These are phyloP conservation scores for Biston betularia DNA, from an alignment of 2,888 invertebrate genomes.

Conservation along the genomic window DNA sequence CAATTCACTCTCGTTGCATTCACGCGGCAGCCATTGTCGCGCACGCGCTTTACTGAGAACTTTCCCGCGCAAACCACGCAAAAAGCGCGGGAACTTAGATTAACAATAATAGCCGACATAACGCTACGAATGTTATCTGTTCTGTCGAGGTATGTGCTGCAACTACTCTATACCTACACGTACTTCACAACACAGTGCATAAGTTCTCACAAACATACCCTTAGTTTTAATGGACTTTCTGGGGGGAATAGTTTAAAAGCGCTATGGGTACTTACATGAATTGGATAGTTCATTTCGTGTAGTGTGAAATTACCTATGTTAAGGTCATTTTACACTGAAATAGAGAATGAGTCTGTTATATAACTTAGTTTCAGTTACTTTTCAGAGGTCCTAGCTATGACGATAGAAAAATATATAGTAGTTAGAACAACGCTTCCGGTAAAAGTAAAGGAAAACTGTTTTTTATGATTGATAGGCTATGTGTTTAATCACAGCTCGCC, in stretches of 20 bases:
- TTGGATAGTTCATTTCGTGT: no score
- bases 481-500: no score
- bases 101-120: conserved; percentile 83
- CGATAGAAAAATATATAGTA: no score
- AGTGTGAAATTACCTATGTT: no score
- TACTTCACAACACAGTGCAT: conserved; percentile 70
- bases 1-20: conserved; percentile 80
- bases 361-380: no score
- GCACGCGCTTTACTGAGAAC: conserved; percentile 83
- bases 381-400: no score
- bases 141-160: conserved; percentile 42
- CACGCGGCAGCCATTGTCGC: conserved; percentile 75
- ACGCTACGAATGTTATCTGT: conserved; percentile 81
- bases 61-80: conserved; percentile 81
- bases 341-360: no score
- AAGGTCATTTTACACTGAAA: no score
- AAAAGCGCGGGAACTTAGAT: conserved; percentile 83
- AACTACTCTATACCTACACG: conserved; percentile 21
- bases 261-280: no score
- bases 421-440: no score
- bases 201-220: conserved; percentile 62
- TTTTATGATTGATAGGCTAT: no score
- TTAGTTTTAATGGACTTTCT: not conserved
- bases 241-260: not conserved
- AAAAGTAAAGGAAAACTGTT: no score